Conservation (phyloP, 2,113 vertebrate genomes). For the Pipra filicauda region DNA sequence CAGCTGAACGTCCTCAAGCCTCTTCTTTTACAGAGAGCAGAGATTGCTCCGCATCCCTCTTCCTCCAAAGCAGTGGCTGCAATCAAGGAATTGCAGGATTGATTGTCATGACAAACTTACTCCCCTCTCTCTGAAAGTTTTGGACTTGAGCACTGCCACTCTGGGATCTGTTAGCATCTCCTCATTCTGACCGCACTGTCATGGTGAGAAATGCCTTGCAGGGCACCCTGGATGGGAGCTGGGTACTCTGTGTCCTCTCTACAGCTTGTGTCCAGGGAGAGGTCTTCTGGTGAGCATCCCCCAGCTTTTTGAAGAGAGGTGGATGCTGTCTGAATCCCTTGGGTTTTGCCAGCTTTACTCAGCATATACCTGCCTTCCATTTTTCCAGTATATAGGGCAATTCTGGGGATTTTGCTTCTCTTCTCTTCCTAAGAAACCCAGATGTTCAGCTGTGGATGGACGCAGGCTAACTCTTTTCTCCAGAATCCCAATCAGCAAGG, state of each 20-base stretch:
- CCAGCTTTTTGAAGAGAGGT: neutral
- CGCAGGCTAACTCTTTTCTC: neutral
- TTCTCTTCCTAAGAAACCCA: neutral
- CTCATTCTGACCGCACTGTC: neutral
- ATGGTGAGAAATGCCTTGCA: neutral
- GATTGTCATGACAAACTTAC: neutral
- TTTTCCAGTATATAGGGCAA: neutral
- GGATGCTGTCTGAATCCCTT: neutral
- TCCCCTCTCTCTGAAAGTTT: neutral
- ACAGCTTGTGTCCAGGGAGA: neutral
- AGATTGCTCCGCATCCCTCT: accelerated
- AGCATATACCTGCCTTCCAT: accelerated
- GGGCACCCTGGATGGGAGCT: neutral
- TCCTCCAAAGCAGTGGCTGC: neutral
- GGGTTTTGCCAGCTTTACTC: neutral
- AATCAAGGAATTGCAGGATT: neutral
- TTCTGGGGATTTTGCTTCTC: neutral
- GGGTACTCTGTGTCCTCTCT: neutral
- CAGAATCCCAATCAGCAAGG: neutral
- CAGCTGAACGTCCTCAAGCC: neutral
- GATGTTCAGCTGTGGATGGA: neutral
- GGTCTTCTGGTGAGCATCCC: neutral
- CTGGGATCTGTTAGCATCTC: neutral
- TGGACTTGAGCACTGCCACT: neutral
- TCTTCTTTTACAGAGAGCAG: neutral